Evolutionary conservation across 2,888 invertebrate species (phyloP), one percentile per base, ranked within the genome.

Genomic region (Drosophila nr. fundita): DNA sequence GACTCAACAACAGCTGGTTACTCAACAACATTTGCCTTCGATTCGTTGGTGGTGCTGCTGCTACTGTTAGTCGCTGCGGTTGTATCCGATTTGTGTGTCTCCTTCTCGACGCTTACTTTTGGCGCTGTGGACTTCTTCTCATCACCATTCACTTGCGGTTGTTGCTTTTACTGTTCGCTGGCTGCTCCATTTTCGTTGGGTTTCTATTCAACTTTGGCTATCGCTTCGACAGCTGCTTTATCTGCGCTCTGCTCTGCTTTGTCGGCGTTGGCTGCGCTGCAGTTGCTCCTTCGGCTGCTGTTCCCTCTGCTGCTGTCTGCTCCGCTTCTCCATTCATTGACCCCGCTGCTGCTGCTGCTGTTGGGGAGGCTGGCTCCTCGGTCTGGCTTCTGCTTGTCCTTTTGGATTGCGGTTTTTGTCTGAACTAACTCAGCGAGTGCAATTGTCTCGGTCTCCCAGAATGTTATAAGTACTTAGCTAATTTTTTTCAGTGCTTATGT

Each of bases 321-420:
- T 95, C 87, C 15, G 82, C 94, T 93, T 96, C 94, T 88, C 95
- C 94, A 92, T 95, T 94, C 57, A 90, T 89, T 45, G 90, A 78
- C 32, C 32, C 10, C 2, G 73, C 60, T 57, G 83, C 75, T 36
- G 77, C 68, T 67, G 72, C 81, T 40, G 79, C 76, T 50, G 85
- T 86, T 63, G 91, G 91, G 6, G 84, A 81, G 57, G 80, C 80
- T 80, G 95, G 93, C 75, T 93, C 93, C 83, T 94, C 95, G 82
- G 94, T 94, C 93, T 83, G 97, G 97, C 93, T 97, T 97, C 86
- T 95, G 96, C 94, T 97, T 97, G 92, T 97, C 97, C 94, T 97
- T 97, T 93, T 96, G 10, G 4, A 4, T 32, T 32, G 32, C 11
- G 10, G 32, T 32, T 32, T 32, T 0, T 32, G 32, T 11, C 32